Base-by-base conservation (phyloP, 2,888 invertebrate species). In the Pyrrhia umbra region DNA sequence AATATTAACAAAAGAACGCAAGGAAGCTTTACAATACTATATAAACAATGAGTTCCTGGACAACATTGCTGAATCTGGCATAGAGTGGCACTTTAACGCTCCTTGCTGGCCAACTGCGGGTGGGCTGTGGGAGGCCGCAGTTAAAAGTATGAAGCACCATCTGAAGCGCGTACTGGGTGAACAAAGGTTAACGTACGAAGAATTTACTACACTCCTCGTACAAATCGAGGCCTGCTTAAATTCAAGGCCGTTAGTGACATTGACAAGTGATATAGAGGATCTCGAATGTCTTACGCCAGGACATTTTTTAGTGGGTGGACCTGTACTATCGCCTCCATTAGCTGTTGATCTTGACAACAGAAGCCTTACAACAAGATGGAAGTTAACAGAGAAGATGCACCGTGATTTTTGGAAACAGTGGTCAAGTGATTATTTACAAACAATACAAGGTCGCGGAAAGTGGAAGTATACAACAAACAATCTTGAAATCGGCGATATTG, bases 141-240 rank as follows among this genome's bases (percentile, higher is more conserved):
- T 40, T 0, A 52, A 42, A 2, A 42, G 18, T 13, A 13, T 52
- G 13, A 52, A 52, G n/a, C 16, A 52, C 8, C 40, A 52, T 5
- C 18, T 52, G 0, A 42, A 42, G 13, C 40, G 51, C 3, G 25
- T 51, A 10, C n/a, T 51, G 23, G 50, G 39, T 15, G 50, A 47
- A 0, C 47, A 47, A 18, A 30, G 13, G 0, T n/a, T 50, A 0
- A 15, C 37, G 2, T 50, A 15, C 21, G 49, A 50, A 50, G 20
- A 34, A 30, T 37, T 50, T 10, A 21, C 21, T 1, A 50, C 50
- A 1, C 10, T 50, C 2, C 9, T 50, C 5, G 20, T n/a, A 3
- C 37, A 50, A 20, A 50, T 50, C 1, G 37, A 50, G 20, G 50
- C 50, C 3, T 50, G 50, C 21, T 13, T 37, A 6, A 50, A 51